Conservation (phyloP, 2,888 invertebrate species). For the Graphium colonna region DNA sequence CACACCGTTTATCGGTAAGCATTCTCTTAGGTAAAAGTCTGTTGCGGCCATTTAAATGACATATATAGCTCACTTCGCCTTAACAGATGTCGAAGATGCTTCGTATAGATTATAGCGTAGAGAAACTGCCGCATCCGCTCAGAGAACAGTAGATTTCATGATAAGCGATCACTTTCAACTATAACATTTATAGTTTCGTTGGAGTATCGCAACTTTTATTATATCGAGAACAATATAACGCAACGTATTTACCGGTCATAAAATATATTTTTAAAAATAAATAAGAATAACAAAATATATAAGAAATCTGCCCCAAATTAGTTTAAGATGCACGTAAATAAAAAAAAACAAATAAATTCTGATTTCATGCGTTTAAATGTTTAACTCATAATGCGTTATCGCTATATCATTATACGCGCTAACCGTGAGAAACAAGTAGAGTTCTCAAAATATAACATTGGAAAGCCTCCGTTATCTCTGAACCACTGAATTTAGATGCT, state of each 20-base stretch:
- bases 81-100: constrained; percentile 34
- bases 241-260: no score
- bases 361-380: no score
- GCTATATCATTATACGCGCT: constrained; percentile 14
- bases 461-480: constrained; percentile 9
- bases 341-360: no score
- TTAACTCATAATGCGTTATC: constrained; percentile 8
- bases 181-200: not conserved
- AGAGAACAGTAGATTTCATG: constrained; percentile 32
- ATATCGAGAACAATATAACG: no score
- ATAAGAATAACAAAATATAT: no score
- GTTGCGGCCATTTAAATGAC: constrained; percentile 4
- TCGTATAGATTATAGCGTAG: constrained; percentile 32
- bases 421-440: constrained; percentile 16
- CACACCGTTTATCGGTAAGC: constrained; percentile 1
- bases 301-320: no score
- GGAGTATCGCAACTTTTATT: no score
- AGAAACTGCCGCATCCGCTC: constrained; percentile 35
- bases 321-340: no score
- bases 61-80: constrained; percentile 27
- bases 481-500: constrained; percentile 15
- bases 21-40: constrained; percentile 1
- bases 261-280: no score
- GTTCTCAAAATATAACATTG: constrained; percentile 10
- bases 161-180: constrained; percentile 28